Base-by-base conservation (phyloP, 2,797 vertebrate species). In the Lates japonicus region DNA sequence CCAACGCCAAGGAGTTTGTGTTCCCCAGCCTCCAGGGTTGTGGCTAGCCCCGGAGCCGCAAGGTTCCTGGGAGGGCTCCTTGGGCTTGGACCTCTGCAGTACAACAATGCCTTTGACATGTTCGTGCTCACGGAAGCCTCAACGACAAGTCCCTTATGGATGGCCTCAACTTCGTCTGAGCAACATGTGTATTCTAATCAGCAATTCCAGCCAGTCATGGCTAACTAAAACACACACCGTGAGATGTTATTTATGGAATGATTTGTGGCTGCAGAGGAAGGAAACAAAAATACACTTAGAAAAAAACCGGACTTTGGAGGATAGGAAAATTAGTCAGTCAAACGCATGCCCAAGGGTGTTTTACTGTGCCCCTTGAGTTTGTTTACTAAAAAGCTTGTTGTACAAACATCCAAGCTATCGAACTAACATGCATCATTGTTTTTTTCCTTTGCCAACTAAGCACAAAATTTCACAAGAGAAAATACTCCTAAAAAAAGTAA, bases 121-220 rank as follows among this genome's bases (percentile, higher is more conserved):
- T 98, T 99, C 84, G 94, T 98, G 96, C 98, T 93, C 99, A 98
- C 37, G 97, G 97, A 91, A 96, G 97, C 94, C 97, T 99, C 92
- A 98, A 98, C 72, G 98, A 99, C 90, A 99, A 99, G 93, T 99
- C 98, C 90, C 97, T 99, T 84, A 97, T 99, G 96, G 98, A 99
- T 89, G 97, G 98, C 92, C 97, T 99, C 93, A 99, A 97, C 96
- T 99, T 98, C 96, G 97, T 94, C 97, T 99, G 95, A 96, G 96
- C 96, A 98, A 97, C 97, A 98, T 99, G 97, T 98, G 97, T 99
- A 99, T 97, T 98, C 97, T 95, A 99, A 98, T 98, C 98, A 99
- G 98, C 98, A 99, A 96, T 99, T 99, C 96, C 98, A 99, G 97
- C 98, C 98, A 68, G 98, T 99, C 60, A 99, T 99, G 98, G 98